Conservation (phyloP, 2,113 vertebrate genomes). For the Acinonyx jubatus region DNA sequence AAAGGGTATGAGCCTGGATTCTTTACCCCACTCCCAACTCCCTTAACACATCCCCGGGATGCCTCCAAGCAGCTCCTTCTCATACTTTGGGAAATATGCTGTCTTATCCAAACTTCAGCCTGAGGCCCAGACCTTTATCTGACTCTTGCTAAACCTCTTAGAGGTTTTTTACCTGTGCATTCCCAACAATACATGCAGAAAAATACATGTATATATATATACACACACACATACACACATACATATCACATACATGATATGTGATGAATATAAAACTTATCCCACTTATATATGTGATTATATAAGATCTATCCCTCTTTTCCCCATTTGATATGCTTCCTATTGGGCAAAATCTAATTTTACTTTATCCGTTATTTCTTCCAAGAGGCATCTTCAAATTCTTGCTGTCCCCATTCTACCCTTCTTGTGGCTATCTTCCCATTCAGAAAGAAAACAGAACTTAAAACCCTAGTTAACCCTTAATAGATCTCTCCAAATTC, state of each 20-base stretch:
- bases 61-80: neutral
- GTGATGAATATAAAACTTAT: too few relatives aligned
- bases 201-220: neutral
- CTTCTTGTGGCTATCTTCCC: neutral
- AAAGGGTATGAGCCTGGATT: neutral
- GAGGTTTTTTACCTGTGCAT: neutral
- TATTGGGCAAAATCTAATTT: neutral
- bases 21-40: neutral
- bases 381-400: neutral
- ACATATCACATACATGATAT: too few relatives aligned
- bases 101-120: neutral
- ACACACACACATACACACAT: neutral
- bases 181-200: neutral
- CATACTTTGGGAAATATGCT: neutral
- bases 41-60: neutral
- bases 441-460: slow-evolving; percentile 17
- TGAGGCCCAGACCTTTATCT: neutral
- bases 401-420: neutral
- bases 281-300: too few relatives aligned
- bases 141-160: neutral
- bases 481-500: neutral
- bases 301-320: neutral
- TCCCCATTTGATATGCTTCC: neutral
- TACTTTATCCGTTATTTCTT: neutral
- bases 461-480: neutral